These are phyloP conservation scores for Lasiurus cinereus DNA, from an alignment of 2,113 vertebrate species.

Conservation along the genomic window DNA sequence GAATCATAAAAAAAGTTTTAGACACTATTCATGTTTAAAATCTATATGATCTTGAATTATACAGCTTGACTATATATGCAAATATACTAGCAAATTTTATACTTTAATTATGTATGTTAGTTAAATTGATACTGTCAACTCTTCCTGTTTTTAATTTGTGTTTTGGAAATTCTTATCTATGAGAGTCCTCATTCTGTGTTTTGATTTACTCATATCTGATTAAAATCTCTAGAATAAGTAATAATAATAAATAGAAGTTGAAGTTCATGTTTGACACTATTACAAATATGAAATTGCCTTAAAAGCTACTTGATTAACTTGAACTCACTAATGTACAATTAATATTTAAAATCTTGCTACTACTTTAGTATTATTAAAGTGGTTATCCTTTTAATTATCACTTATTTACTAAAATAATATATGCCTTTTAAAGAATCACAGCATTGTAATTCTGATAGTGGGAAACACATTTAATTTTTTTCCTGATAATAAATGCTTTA, in stretches of 20 bases:
- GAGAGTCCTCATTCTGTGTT: neutral
- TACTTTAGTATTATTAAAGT: neutral
- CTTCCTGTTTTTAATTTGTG: neutral
- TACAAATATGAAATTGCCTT: neutral
- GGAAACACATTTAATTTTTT: neutral
- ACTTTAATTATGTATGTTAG: neutral
- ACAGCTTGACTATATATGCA: neutral
- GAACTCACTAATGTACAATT: too few relatives aligned
- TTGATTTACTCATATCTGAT: neutral
- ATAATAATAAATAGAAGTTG: neutral
- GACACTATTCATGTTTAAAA: neutral
- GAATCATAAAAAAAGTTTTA: neutral
- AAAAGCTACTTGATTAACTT: neutral
- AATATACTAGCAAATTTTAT: neutral
- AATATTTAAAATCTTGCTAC: neutral
- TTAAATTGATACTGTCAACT: neutral
- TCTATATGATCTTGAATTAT: neutral
- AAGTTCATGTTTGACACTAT: neutral
- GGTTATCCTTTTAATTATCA: neutral
- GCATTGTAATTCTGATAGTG: neutral
- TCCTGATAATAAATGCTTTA: neutral
- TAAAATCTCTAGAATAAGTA: neutral
- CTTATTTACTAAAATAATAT: neutral
- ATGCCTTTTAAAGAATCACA: neutral
- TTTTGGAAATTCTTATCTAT: neutral